Evolutionary conservation across 2,113 vertebrate genomes (phyloP).

Genomic region (Notiomystis cincta): DNA sequence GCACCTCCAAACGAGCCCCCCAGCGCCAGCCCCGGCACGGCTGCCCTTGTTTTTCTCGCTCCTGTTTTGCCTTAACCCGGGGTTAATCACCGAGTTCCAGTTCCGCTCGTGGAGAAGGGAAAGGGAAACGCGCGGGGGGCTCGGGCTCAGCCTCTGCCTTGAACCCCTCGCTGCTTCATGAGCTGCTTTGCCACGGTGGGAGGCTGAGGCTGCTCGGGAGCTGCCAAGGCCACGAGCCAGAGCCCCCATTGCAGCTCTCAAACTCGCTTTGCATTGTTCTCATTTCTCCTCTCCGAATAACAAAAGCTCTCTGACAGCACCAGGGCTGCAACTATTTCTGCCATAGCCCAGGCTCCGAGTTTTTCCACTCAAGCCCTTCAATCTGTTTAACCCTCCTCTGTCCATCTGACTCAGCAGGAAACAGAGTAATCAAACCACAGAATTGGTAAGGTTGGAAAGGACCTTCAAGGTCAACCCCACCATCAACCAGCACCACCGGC

Average conservation of each 20-base stretch:
- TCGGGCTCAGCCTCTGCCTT: neutral
- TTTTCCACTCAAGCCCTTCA: neutral
- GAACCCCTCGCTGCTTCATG: neutral
- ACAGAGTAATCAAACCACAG: neutral
- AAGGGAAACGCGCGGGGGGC: constrained; percentile 16
- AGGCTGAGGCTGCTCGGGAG: neutral
- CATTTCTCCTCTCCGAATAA: neutral
- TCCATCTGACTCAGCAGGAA: neutral
- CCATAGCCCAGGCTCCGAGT: neutral
- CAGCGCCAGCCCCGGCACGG: neutral
- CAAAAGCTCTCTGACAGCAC: neutral
- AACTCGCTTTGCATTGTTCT: neutral
- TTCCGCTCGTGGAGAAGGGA: neutral
- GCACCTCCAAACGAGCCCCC: neutral
- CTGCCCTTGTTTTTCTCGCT: neutral
- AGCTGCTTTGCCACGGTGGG: neutral
- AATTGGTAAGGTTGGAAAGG: accelerated
- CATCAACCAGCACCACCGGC: neutral
- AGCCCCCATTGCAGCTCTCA: neutral
- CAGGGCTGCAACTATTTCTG: neutral
- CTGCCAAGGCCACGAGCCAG: neutral
- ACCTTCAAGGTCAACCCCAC: neutral
- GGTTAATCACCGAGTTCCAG: constrained; percentile 1
- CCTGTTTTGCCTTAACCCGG: neutral
- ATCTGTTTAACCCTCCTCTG: neutral